These are phyloP conservation scores for Lithosia quadra DNA, from an alignment of 2,888 invertebrate species.

Conservation along the genomic window DNA sequence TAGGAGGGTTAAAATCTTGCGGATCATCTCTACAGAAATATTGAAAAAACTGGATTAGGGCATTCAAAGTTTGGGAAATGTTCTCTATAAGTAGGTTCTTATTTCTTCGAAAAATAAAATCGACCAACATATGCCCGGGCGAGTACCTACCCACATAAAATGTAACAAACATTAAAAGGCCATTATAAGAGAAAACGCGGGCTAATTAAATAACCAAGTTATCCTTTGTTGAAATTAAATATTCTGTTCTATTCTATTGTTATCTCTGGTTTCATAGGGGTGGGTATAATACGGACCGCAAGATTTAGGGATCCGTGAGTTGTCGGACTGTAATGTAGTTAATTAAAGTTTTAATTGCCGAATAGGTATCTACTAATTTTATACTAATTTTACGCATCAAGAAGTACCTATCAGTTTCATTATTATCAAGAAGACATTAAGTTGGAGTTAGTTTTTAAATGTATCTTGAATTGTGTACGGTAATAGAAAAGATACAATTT, in stretches of 20 bases:
- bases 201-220: conserved; percentile 25
- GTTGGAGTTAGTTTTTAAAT: neutral
- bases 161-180: neutral
- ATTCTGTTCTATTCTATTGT: conserved; percentile 8
- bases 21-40: no score
- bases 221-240: conserved; percentile 25
- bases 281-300: neutral
- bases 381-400: neutral
- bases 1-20: no score
- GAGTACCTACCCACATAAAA: neutral
- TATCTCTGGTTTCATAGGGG: conserved; percentile 11
- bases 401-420: neutral
- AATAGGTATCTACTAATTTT: no score
- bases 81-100: neutral
- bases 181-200: neutral
- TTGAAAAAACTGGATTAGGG: neutral
- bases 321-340: neutral
- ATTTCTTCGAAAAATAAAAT: neutral
- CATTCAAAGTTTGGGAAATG: neutral
- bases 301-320: conserved; percentile 3
- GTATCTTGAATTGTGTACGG: neutral
- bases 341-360: neutral
- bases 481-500: neutral
- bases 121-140: neutral
- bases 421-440: neutral